A percentile compares a stretch with the other conserved stretches of the same genome.
Conservation (phyloP, 1,140 invertebrate species). For the Mesaphorura yosii region DNA sequence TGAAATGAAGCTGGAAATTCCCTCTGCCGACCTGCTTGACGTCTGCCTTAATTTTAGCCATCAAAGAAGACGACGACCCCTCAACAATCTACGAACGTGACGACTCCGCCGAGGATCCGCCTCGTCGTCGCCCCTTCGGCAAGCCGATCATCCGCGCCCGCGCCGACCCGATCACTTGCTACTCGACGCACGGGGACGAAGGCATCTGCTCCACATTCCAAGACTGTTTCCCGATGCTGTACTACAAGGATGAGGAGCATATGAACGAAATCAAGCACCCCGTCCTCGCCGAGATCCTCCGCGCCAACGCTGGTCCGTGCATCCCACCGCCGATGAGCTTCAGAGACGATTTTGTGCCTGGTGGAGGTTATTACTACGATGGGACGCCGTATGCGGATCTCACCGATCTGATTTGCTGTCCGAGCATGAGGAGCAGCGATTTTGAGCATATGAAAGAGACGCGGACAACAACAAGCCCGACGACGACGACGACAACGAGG, state of each 20-base stretch:
- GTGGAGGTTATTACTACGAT: too few species aligned
- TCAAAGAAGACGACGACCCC: neutral
- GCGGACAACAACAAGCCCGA: neutral
- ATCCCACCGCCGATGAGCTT: constrained; percentile 2
- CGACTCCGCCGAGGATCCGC: neutral
- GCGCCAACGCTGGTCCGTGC: constrained; percentile 13
- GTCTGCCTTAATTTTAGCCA: neutral
- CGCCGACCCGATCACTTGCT: constrained; percentile 1
- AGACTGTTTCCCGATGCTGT: constrained; percentile 16
- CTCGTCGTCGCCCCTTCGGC: neutral
- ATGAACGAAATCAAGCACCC: constrained; percentile 15
- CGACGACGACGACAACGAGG: neutral
- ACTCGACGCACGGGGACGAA: constrained; percentile 3
- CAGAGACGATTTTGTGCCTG: too few species aligned
- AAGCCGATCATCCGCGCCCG: neutral
- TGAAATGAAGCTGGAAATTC: neutral
- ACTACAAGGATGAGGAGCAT: constrained; percentile 7
- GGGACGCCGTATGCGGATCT: too few species aligned
- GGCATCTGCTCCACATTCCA: constrained; percentile 9
- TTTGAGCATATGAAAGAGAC: neutral
- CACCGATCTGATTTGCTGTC: neutral
- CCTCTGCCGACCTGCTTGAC: neutral
- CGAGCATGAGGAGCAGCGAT: too few species aligned
- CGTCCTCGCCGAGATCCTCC: constrained; percentile 9
- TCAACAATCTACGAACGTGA: neutral